Base-by-base conservation (phyloP, 2,797 vertebrate species). In the Cynodonichthys magdalenae region DNA sequence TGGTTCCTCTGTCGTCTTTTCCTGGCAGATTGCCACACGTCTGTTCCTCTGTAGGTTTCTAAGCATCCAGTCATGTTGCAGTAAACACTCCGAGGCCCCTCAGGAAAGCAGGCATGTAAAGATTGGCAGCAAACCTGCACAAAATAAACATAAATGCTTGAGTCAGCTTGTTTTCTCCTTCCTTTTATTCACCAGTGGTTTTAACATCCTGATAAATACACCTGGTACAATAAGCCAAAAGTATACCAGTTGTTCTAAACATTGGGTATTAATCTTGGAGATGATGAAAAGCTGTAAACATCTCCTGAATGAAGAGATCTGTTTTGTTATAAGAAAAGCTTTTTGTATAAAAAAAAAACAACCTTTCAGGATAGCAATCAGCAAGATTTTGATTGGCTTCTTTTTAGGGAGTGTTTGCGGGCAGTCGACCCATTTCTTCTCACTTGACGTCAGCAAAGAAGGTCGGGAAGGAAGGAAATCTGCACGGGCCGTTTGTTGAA, bases 21-120 rank as follows among this genome's bases (percentile, higher is more conserved):
- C 59, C 69, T 85, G 89, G 88, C 86, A 69, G 41, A 48, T 60
- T 77, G 77, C 88, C 86, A 76, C 49, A 56, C 74, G 3, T 78
- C 77, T 74, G 53, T 52, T 74, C 57, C 61, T 80, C 74, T 73
- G 63, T 72, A 67, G 75, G 70, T 72, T 85, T 84, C 85, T 64
- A 80, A 66, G 74, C 66, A 68, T 80, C 69, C 67, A 56, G 68
- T 68, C 56, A 19, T 72, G 56, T 81, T 71, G 66, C 66, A 42
- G 80, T 85, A 78, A 87, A 89, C 83, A 82, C 53, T 62, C 36
- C 0, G 70, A 74, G 65, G 69, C 74, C 70, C 24, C 67, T 53
- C 11, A 72, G 77, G 83, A 86, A 84, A 80, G 59, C 68, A 73
- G 83, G 59, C 79, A 76, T 84, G 75, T 71, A 76, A 69, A 74